Evolutionary conservation across 2,797 vertebrate species (phyloP).

Genomic region (Meda fulgida): DNA sequence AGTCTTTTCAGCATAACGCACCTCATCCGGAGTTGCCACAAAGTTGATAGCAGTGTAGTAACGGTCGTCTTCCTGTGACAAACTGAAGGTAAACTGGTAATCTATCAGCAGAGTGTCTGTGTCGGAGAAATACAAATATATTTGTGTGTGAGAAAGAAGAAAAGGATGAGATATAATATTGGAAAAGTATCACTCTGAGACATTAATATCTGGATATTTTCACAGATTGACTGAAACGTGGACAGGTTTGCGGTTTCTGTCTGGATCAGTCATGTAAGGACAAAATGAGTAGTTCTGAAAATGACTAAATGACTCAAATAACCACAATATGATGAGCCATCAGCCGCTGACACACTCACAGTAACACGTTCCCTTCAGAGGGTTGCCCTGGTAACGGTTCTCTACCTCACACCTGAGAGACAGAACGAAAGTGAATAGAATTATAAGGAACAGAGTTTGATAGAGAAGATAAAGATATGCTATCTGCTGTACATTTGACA

Average conservation of each 20-base stretch:
- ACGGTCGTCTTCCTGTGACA: slow-evolving; percentile 97
- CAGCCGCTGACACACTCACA: slow-evolving; percentile 84
- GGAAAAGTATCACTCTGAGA: neutral
- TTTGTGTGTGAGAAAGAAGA: neutral
- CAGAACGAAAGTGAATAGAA: slow-evolving; percentile 1
- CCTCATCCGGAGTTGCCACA: slow-evolving; percentile 97
- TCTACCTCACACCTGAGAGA: slow-evolving; percentile 92
- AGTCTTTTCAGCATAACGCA: slow-evolving; percentile 63
- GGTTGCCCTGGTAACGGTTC: slow-evolving; percentile 98
- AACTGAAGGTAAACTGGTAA: slow-evolving; percentile 99
- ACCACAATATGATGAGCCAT: slow-evolving; percentile 35
- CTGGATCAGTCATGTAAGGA: slow-evolving; percentile 4
- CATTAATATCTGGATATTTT: neutral
- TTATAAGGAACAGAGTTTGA: slow-evolving; percentile 10
- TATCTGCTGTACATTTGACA: neutral
- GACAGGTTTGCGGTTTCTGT: neutral
- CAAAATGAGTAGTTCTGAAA: slow-evolving; percentile 36
- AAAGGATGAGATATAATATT: neutral
- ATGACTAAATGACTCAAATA: slow-evolving; percentile 47
- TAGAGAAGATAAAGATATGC: slow-evolving; percentile 9
- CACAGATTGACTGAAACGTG: neutral
- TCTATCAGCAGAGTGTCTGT: slow-evolving; percentile 97
- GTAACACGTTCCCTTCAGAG: slow-evolving; percentile 98
- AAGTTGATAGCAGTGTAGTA: slow-evolving; percentile 99
- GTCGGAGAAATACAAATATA: neutral